phyloP scores from a whole-genome alignment of 2,797 vertebrate genomes.

The Dicrostonyx torquatus region DNA sequence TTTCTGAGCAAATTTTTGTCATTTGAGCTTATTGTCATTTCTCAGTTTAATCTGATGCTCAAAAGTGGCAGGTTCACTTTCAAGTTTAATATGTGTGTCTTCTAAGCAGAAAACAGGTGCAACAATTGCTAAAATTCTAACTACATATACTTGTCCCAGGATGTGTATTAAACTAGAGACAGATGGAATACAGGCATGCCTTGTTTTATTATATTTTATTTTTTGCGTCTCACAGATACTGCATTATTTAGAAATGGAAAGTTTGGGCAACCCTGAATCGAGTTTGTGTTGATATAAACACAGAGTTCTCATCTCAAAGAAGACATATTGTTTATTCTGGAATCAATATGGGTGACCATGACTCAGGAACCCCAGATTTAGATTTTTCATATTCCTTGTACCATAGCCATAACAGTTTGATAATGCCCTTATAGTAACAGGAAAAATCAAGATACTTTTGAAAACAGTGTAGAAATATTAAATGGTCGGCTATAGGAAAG shows the following conservation, averaged over 20 bases:
- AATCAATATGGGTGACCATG: neutral
- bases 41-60: neutral
- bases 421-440: neutral
- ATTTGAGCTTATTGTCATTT: neutral
- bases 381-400: neutral
- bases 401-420: neutral
- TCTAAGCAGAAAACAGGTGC: neutral
- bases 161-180: neutral
- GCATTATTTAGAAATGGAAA: neutral
- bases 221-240: neutral
- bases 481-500: neutral
- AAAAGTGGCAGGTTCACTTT: neutral
- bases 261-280: neutral
- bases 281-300: neutral
- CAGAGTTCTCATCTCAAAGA: neutral
- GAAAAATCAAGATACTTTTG: neutral
- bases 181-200: neutral
- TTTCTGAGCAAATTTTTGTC: neutral
- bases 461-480: neutral
- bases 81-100: neutral
- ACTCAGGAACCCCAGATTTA: neutral
- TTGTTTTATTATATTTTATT: neutral
- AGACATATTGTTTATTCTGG: neutral
- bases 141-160: neutral
- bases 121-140: neutral